Base-by-base conservation (phyloP, 1,140 invertebrate genomes). In the Planococcus citri region DNA sequence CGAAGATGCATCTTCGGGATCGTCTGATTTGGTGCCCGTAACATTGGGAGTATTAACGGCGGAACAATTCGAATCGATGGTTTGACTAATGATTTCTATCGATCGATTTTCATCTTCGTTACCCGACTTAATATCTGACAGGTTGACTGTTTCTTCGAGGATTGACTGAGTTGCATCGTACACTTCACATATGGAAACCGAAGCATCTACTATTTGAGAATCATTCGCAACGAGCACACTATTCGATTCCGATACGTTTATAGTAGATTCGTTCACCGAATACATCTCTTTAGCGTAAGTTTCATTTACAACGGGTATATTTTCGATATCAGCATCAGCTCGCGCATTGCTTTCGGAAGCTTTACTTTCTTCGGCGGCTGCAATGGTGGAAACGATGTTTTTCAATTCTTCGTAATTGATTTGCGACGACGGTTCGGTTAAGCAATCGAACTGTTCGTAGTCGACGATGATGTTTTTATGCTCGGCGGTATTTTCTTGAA, bases 371-470 rank as follows among this genome's bases (percentile, higher is more conserved):
- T 64, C 60, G 20, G 25, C 25, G 9, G 60, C 60, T 3, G 25
- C 22, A 25, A 64, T 27, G 17, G 21, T 64, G 10, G 22, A 24
- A 25, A 64, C 60, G 12, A 64, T 64, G 1, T 64, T 25, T 27
- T 64, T 64, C 60, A 64, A 17, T 25, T 64, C 14, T 22, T 64
- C 60, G 60, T 25, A 64, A 64, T 64, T 64, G 24, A 64, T 64
- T 58, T 24, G 25, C 60, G 60, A 64, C 6, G 60, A 64, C 24
- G 10, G 60, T 25, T 20, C n/a, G n/a, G n/a, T n/a, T n/a, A n/a
- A n/a, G n/a, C n/a, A n/a, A n/a, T n/a, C n/a, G n/a, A n/a, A n/a
- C n/a, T n/a, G 17, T 8, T 22, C 17, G 57, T 60, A 6, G 8
- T 9, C 17, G 57, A 9, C 57, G 57, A n/a, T n/a, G n/a, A 22